phyloP scores from a whole-genome alignment of 2,888 invertebrate species.

The Meteorus colon region DNA sequence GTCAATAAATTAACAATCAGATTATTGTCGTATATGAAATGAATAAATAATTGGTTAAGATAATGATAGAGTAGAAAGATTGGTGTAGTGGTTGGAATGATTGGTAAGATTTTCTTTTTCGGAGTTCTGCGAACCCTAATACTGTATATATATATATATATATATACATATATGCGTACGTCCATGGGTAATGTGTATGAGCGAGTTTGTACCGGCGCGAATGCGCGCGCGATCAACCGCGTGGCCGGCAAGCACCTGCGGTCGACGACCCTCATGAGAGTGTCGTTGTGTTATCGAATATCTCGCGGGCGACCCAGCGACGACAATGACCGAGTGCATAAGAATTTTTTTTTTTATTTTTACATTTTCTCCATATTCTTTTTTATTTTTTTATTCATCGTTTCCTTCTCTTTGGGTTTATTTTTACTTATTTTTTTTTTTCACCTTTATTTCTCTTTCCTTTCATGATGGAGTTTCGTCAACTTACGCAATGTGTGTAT shows the following conservation, averaged over 20 bases:
- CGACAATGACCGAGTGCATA: slow-evolving; percentile 45
- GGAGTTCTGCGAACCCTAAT: neutral
- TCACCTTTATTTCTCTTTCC: neutral
- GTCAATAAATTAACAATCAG: neutral
- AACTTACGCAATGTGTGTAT: neutral
- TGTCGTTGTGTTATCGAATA: slow-evolving; percentile 65
- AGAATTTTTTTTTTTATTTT: slow-evolving; percentile 49
- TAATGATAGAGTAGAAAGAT: neutral
- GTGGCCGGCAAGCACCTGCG: slow-evolving; percentile 68
- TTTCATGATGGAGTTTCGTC: neutral
- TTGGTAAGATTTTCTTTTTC: neutral
- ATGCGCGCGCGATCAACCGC: slow-evolving; percentile 44
- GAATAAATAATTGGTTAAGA: neutral
- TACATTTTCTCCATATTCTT: neutral
- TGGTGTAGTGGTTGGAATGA: neutral
- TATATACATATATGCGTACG: neutral
- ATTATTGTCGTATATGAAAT: neutral
- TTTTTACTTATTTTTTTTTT: neutral
- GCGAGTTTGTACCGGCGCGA: slow-evolving; percentile 41
- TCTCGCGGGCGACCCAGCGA: slow-evolving; percentile 52
- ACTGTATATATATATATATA: neutral
- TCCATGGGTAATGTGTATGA: slow-evolving; percentile 29
- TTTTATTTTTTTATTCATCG: neutral
- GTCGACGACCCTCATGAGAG: slow-evolving; percentile 67
- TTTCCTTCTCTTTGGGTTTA: no score